A percentile compares a stretch with the other conserved stretches of the same genome.
Evolutionary conservation across 2,113 vertebrate genomes (phyloP).

Genomic region (Prionailurus viverrinus): DNA sequence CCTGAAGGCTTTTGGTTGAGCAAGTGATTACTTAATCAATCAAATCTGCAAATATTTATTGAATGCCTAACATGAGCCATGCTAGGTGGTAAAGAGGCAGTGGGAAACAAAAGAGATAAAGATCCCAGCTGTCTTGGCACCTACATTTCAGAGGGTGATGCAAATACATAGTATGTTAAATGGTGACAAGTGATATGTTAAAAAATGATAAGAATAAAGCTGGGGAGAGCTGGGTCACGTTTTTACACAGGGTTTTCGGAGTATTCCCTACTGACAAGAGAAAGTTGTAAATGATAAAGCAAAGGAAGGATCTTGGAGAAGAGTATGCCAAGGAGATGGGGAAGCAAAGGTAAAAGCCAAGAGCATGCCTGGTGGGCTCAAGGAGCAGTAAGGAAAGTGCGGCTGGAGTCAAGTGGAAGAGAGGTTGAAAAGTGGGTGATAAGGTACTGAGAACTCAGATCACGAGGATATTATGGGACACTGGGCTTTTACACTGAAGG

Average conservation of each 20-base stretch:
- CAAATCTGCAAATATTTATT: background rate
- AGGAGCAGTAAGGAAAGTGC: no score
- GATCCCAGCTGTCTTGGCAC: background rate
- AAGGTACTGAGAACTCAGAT: accelerated
- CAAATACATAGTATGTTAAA: background rate
- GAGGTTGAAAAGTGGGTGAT: accelerated
- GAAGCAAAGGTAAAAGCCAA: background rate
- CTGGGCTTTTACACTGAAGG: background rate
- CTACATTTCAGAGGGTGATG: background rate
- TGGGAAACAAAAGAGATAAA: background rate
- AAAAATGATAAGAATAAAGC: background rate
- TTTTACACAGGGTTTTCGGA: background rate
- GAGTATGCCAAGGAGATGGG: background rate
- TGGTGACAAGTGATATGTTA: background rate
- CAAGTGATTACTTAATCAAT: background rate
- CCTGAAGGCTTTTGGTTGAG: background rate
- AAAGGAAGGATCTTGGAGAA: background rate
- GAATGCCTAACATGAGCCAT: background rate
- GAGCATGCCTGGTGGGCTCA: accelerated
- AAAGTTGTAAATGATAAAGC: background rate
- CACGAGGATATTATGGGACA: background rate
- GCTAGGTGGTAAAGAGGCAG: background rate
- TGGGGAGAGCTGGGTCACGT: accelerated
- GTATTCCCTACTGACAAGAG: background rate
- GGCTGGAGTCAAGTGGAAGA: background rate